These are phyloP conservation scores for Himalopsyche japonica DNA, from an alignment of 2,888 invertebrate genomes.

Conservation along the genomic window DNA sequence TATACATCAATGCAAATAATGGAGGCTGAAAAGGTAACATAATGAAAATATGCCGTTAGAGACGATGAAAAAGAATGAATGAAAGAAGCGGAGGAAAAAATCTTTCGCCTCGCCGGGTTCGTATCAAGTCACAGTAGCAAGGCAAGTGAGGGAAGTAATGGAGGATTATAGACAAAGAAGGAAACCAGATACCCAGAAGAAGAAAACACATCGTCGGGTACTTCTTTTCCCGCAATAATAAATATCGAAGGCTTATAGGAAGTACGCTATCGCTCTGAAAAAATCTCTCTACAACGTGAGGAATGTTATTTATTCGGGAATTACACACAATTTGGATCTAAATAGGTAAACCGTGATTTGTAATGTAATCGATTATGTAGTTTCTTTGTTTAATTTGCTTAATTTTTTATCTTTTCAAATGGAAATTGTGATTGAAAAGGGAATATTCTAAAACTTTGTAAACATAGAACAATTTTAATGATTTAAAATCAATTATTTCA, in stretches of 20 bases:
- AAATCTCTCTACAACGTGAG: slow-evolving; percentile 5
- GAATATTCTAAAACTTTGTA: no score
- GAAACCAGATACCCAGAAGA: slow-evolving; percentile 1
- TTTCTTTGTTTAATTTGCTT: no score
- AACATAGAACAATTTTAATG: no score
- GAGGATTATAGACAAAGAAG: slow-evolving; percentile 13
- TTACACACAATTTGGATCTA: not conserved
- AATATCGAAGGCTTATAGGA: slow-evolving; percentile 30
- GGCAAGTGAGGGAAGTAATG: not conserved
- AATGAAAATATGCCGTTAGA: not conserved
- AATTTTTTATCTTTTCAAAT: no score
- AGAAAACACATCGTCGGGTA: slow-evolving; percentile 1
- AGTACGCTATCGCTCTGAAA: slow-evolving; percentile 9
- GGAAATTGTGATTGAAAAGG: no score
- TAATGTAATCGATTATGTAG: no score
- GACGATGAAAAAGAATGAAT: not conserved
- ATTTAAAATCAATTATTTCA: no score
- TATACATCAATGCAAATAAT: not conserved
- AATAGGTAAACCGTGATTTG: not conserved
- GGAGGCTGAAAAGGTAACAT: not conserved
- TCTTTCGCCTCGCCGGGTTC: not conserved
- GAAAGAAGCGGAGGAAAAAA: not conserved
- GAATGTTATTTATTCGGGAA: not conserved
- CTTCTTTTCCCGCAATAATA: slow-evolving; percentile 26
- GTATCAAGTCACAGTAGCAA: not conserved